A percentile compares a stretch with the other conserved stretches of the same genome.
Conservation (phyloP, 2,888 invertebrate species). For the Vannuccia rotundouncinata region DNA sequence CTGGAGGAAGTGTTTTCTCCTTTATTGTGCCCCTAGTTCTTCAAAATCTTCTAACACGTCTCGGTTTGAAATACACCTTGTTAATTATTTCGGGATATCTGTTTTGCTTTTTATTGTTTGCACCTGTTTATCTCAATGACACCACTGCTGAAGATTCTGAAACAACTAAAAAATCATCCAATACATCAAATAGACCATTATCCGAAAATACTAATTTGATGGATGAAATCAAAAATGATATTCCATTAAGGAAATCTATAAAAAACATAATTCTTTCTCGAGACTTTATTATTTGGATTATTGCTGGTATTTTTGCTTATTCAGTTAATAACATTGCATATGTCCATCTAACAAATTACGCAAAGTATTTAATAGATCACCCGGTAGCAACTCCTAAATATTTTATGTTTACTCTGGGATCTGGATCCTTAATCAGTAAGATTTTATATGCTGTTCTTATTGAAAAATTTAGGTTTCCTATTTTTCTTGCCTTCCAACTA, state of each 20-base stretch:
- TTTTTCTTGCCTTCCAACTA: neutral
- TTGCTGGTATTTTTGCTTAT: neutral
- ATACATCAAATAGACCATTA: too few species aligned
- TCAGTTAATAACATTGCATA: neutral
- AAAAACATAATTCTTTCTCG: neutral
- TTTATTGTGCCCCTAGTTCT: neutral
- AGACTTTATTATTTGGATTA: neutral
- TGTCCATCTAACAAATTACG: neutral
- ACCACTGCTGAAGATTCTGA: neutral
- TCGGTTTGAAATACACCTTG: neutral
- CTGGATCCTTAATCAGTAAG: neutral
- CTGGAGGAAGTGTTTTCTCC: neutral
- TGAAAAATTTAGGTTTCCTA: neutral
- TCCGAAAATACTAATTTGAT: too few species aligned
- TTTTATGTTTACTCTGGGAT: neutral
- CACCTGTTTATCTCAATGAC: neutral
- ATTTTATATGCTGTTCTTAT: neutral
- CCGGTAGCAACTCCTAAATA: neutral
- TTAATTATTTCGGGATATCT: neutral
- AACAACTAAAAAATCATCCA: neutral
- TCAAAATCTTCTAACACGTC: neutral
- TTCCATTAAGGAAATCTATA: neutral
- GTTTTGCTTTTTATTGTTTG: neutral
- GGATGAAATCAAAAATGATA: too few species aligned
- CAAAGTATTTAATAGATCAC: neutral